Base-by-base conservation (phyloP, 2,113 vertebrate species). In the Ceyx melanurus region DNA sequence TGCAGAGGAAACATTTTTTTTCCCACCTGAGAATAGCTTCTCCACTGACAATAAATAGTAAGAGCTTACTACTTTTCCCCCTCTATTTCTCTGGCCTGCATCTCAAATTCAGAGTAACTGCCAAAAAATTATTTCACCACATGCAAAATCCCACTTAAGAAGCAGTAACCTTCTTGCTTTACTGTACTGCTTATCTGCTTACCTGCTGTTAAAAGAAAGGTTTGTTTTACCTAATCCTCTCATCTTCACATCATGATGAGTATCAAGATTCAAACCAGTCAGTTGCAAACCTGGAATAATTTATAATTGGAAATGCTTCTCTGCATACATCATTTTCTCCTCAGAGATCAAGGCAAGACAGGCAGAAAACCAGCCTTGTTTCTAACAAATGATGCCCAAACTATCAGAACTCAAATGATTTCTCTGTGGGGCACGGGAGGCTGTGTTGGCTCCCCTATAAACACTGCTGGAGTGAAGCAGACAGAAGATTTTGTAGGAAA, bases 251-350 rank as follows among this genome's bases (percentile, higher is more conserved):
- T 82, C 54, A 45, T 29, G 73, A 70, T 50, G 60, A 79, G n/a
- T 76, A 88, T 61, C 64, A 83, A 85, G 61, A 33, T 31, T 82
- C 58, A 77, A 88, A 87, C 42, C 60, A 83, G 64, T 43, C 80
- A n/a, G 66, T 3, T 91, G 86, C 85, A 90, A 91, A 82, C 37
- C 11, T 50, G 71, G 77, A 89, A 80, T 91, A 88, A 86, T 81
- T 92, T 74, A 53, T 42, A 86, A 68, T 66, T 77, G n/a, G 48
- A 91, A 90, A 86, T 42, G 54, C 45, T 93, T 70, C 74, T 74
- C 37, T 78, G 58, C 66, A 87, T 91, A 48, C 29, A 51, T 61
- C 11, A 43, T 45, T 76, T 86, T 78, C 70, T 83, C 75, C 64
- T 79, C 19, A 25, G 85, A 77, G 54, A 82, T 48, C 40, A 85